These are phyloP conservation scores for Beris morrisii DNA, from an alignment of 2,888 invertebrate genomes.

Conservation along the genomic window DNA sequence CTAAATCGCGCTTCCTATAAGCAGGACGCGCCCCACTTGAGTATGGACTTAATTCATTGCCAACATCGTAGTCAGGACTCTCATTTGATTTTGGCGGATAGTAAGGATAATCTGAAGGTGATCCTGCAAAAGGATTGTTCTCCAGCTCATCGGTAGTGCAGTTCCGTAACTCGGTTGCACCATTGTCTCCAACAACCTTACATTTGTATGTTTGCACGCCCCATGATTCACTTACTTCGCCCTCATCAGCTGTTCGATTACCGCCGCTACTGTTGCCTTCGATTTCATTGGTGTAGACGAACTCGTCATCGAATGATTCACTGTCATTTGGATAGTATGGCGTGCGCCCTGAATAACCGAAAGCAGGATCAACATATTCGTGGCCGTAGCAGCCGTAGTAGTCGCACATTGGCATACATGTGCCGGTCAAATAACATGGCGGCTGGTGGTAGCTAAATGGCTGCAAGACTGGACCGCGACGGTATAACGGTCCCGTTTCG, in stretches of 20 bases:
- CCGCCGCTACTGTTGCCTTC: conserved; percentile 7
- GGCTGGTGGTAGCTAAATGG: conserved; percentile 38
- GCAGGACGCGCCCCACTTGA: neutral
- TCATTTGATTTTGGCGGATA: conserved; percentile 20
- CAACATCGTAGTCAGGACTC: conserved; percentile 3
- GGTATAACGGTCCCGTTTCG: conserved; percentile 37
- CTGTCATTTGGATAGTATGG: neutral
- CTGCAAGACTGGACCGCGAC: conserved; percentile 38
- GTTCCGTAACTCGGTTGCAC: conserved; percentile 35
- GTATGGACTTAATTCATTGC: neutral
- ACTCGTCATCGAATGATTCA: neutral
- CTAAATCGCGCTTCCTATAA: neutral
- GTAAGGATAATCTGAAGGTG: conserved; percentile 27
- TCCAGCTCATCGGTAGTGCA: conserved; percentile 34
- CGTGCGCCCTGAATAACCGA: conserved; percentile 20
- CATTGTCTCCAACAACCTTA: conserved; percentile 36
- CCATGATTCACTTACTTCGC: conserved; percentile 30
- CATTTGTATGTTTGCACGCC: conserved; percentile 35
- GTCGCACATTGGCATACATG: conserved; percentile 30
- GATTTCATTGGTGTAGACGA: conserved; percentile 21
- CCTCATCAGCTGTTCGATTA: neutral
- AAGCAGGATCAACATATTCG: conserved; percentile 32
- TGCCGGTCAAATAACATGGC: conserved; percentile 37
- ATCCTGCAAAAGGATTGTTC: conserved; percentile 37
- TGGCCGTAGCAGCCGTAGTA: conserved; percentile 33